Conservation (phyloP, 2,797 vertebrate genomes). For the Emydoidea blandingii region DNA sequence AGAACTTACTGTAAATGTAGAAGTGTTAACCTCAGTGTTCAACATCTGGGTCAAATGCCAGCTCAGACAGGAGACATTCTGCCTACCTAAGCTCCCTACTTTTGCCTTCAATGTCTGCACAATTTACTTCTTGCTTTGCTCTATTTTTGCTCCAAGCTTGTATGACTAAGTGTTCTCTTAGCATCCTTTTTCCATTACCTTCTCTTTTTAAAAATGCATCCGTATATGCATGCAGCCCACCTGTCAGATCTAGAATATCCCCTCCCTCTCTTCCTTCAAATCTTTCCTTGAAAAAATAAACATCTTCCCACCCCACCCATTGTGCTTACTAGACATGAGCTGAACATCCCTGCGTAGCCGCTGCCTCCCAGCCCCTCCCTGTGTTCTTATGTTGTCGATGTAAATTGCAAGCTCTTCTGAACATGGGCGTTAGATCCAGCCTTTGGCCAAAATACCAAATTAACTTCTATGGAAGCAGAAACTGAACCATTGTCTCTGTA, state of each 20-base stretch:
- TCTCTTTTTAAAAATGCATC: neutral
- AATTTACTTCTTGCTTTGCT: neutral
- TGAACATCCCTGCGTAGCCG: neutral
- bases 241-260: neutral
- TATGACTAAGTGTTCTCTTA: neutral
- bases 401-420: neutral
- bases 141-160: neutral
- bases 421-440: too few species aligned
- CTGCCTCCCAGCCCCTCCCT: neutral
- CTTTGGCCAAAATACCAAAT: too few species aligned
- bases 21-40: fast-evolving
- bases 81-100: neutral
- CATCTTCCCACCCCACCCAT: too few species aligned
- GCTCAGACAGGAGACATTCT: neutral
- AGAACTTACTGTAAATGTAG: neutral
- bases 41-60: neutral
- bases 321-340: neutral
- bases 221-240: neutral
- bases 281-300: neutral
- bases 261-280: too few species aligned
- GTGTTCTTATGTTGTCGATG: neutral
- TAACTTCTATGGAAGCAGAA: too few species aligned
- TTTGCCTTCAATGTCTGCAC: neutral
- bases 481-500: too few species aligned
- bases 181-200: neutral